phyloP scores from a whole-genome alignment of 2,888 invertebrate species.

The Xestia xanthographa region DNA sequence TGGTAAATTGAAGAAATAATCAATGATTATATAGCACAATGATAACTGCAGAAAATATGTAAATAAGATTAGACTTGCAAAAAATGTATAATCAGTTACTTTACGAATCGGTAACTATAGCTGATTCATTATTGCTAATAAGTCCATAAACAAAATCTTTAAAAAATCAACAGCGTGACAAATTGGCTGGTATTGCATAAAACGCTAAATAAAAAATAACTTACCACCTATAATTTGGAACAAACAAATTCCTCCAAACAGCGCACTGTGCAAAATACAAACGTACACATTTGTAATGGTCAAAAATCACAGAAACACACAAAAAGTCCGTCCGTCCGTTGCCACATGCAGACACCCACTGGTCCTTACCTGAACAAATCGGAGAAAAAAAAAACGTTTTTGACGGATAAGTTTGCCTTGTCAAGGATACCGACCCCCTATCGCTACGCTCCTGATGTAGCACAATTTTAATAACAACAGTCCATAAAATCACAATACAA shows the following conservation, averaged over 20 bases:
- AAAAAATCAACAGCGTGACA: not conserved
- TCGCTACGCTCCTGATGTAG: constrained; percentile 67
- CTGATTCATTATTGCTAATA: not conserved
- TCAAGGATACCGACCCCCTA: constrained; percentile 84
- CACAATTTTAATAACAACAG: constrained; percentile 57
- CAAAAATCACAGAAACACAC: constrained; percentile 66
- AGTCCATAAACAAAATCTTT: not conserved
- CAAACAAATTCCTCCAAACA: constrained; percentile 21
- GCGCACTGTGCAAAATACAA: constrained; percentile 39
- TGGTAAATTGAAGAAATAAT: not conserved
- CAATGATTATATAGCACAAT: too few species aligned
- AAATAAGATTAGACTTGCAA: not conserved
- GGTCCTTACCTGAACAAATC: constrained; percentile 83
- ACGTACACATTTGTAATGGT: constrained; percentile 43
- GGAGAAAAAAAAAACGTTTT: constrained; percentile 80
- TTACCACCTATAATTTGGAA: constrained; percentile 47
- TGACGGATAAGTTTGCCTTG: constrained; percentile 84
- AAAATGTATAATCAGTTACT: not conserved
- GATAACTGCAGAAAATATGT: not conserved
- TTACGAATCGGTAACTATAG: too few species aligned
- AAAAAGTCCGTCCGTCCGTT: constrained; percentile 70
- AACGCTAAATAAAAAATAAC: constrained; percentile 11
- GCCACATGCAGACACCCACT: constrained; percentile 77
- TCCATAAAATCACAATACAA: constrained; percentile 7
- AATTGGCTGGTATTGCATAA: not conserved